These are phyloP conservation scores for Dasyurus viverrinus DNA, from an alignment of 2,113 vertebrate genomes.

Conservation along the genomic window DNA sequence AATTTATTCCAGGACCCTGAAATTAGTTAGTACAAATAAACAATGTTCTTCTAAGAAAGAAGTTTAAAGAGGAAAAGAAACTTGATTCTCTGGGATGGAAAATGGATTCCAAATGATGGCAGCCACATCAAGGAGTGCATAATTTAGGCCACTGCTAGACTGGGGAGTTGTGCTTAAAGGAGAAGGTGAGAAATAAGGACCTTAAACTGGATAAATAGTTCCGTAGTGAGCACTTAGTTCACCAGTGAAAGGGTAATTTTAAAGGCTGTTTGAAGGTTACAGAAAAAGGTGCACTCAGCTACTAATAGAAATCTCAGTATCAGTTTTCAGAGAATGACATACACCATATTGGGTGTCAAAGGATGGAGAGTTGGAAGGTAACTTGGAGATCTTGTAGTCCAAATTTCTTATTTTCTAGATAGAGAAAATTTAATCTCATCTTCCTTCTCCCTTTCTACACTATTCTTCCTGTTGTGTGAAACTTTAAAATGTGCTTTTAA, in stretches of 20 bases:
- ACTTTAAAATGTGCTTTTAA: background rate
- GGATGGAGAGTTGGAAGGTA: background rate
- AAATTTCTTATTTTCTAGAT: background rate
- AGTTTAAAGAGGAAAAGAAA: constrained; percentile 16
- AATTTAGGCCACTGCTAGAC: rapidly evolving
- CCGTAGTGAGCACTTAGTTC: background rate
- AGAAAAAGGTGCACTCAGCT: background rate
- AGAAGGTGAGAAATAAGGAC: background rate
- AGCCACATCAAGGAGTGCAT: background rate
- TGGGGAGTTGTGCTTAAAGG: background rate
- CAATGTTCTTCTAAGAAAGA: constrained; percentile 1
- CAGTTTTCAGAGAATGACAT: background rate
- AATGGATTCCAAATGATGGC: background rate
- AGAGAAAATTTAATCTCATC: too few relatives aligned
- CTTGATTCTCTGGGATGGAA: background rate
- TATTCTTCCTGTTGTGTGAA: background rate
- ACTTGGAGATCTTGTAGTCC: background rate
- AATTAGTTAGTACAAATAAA: background rate
- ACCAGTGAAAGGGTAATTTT: background rate
- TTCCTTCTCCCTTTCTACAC: background rate
- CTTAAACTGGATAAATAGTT: background rate
- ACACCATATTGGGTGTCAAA: background rate
- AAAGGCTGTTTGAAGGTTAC: background rate
- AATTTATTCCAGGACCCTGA: background rate
- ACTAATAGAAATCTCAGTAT: background rate